Evolutionary conservation across 1,140 invertebrate species (phyloP).

Genomic region (Cyclargus thomasi): DNA sequence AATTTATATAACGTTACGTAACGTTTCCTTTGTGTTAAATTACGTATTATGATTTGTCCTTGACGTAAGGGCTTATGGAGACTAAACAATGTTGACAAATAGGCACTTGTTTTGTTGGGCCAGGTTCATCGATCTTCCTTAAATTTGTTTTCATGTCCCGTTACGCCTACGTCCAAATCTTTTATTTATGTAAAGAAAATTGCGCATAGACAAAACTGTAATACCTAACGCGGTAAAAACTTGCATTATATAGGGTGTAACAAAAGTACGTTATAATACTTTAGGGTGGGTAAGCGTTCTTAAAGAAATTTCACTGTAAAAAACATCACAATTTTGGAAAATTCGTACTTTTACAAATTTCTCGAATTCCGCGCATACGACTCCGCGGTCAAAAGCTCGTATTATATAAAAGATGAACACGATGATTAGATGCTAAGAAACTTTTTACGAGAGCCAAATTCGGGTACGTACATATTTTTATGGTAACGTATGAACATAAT

Average conservation of each 20-base stretch:
- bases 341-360: too few species aligned
- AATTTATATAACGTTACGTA: background rate
- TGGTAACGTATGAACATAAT: background rate
- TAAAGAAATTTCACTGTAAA: too few species aligned
- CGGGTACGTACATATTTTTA: background rate
- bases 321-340: too few species aligned
- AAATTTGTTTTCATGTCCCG: conserved; percentile 10
- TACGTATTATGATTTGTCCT: background rate
- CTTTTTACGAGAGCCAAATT: background rate
- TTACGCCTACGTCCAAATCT: conserved; percentile 14
- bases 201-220: too few species aligned
- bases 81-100: conserved; percentile 7
- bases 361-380: too few species aligned
- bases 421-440: too few species aligned
- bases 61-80: background rate
- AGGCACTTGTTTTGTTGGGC: background rate
- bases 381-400: too few species aligned
- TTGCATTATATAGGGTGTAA: too few species aligned
- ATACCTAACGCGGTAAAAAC: too few species aligned
- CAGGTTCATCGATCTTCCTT: conserved; percentile 16
- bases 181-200: background rate
- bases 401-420: too few species aligned
- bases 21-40: background rate
- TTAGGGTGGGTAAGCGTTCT: too few species aligned
- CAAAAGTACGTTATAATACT: too few species aligned